Percentiles rank a stretch among this genome's conserved stretches.
Evolutionary conservation across 2,888 invertebrate species (phyloP).

Genomic region (Abscondita cerata): DNA sequence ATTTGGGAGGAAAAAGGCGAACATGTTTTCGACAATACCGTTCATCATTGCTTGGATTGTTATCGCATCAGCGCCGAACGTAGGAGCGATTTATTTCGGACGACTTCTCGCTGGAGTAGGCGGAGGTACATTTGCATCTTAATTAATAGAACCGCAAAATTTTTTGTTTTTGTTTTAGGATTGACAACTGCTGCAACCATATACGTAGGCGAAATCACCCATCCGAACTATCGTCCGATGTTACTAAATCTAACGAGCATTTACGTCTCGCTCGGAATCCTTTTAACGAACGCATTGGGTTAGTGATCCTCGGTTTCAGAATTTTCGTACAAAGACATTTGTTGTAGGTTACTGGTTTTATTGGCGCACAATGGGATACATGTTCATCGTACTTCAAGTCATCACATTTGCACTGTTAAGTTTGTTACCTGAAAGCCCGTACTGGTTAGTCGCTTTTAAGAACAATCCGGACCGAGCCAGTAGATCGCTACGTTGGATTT

Average conservation of each 20-base stretch:
- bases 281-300: constrained; percentile 62
- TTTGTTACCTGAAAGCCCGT: constrained; percentile 65
- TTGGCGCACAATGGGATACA: constrained; percentile 61
- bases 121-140: constrained; percentile 53
- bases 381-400: constrained; percentile 56
- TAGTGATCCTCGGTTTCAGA: background rate
- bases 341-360: constrained; percentile 56
- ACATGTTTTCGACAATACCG: constrained; percentile 59
- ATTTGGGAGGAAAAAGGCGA: constrained; percentile 62
- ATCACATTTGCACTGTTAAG: constrained; percentile 53
- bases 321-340: background rate
- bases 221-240: constrained; percentile 63
- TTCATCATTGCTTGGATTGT: constrained; percentile 61
- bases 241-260: constrained; percentile 65
- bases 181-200: constrained; percentile 63
- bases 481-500: constrained; percentile 59
- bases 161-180: constrained; percentile 52
- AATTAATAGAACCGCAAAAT: background rate
- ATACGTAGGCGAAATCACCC: constrained; percentile 66
- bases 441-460: constrained; percentile 63
- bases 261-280: constrained; percentile 65
- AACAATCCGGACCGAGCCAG: constrained; percentile 52
- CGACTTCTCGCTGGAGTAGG: constrained; percentile 63
- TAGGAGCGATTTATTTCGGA: constrained; percentile 60
- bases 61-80: constrained; percentile 56